Percentiles rank a stretch among this genome's conserved stretches.
These are phyloP conservation scores for Drosophila ogumai DNA, from an alignment of 1,140 invertebrate genomes.

Conservation along the genomic window DNA sequence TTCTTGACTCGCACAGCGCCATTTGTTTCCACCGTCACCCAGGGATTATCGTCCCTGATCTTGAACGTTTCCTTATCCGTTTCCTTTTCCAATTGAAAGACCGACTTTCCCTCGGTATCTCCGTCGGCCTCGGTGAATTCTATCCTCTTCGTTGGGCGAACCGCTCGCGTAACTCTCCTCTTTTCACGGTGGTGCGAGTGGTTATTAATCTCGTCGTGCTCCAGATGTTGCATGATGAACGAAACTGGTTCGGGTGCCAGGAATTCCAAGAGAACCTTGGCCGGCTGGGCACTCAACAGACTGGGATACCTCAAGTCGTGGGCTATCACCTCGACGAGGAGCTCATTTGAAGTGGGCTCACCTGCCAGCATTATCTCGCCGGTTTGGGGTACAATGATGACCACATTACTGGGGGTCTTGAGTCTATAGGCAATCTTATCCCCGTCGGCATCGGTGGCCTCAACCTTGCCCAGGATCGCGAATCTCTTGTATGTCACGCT, in stretches of 20 bases:
- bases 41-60: conserved; percentile 96
- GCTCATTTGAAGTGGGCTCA: conserved; percentile 89
- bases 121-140: conserved; percentile 97
- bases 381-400: conserved; percentile 96
- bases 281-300: conserved; percentile 88
- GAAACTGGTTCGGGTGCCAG: conserved; percentile 86
- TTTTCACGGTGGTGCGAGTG: conserved; percentile 89
- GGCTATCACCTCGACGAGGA: conserved; percentile 90
- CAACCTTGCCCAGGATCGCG: conserved; percentile 91
- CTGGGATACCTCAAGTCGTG: conserved; percentile 92
- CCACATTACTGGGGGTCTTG: conserved; percentile 90
- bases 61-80: conserved; percentile 96
- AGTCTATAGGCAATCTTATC: conserved; percentile 94
- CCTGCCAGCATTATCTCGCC: conserved; percentile 93
- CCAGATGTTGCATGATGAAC: conserved; percentile 84
- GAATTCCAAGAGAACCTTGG: conserved; percentile 91
- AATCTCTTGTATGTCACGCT: conserved; percentile 90
- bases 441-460: conserved; percentile 93
- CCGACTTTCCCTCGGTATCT: conserved; percentile 93
- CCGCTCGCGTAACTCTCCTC: conserved; percentile 93
- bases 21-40: conserved; percentile 96
- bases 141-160: conserved; percentile 95
- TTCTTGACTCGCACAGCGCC: conserved; percentile 96
- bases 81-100: conserved; percentile 96
- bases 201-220: conserved; percentile 86